Conservation (phyloP, 2,797 vertebrate species). For the Coendou prehensilis region DNA sequence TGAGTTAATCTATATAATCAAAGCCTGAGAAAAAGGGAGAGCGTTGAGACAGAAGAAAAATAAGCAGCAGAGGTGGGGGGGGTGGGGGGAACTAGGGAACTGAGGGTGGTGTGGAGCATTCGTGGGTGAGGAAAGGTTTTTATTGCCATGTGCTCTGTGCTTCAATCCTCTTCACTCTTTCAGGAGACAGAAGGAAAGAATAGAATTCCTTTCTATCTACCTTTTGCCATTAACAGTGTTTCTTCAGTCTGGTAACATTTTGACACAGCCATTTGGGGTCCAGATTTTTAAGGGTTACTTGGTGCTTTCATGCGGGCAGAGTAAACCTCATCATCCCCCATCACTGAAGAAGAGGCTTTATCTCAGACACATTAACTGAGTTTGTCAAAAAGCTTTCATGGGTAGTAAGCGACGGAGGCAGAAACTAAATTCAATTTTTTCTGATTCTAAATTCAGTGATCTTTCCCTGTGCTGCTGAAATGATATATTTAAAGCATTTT, state of each 20-base stretch:
- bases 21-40: background rate
- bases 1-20: background rate
- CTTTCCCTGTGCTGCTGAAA: background rate
- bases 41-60: background rate
- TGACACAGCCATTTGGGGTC: background rate
- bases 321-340: background rate
- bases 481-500: background rate
- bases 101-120: background rate
- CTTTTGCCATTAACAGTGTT: background rate
- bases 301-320: background rate
- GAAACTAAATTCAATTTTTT: background rate
- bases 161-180: background rate
- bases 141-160: rapidly evolving
- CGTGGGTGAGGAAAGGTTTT: background rate
- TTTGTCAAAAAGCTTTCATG: background rate
- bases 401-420: background rate
- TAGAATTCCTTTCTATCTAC: background rate
- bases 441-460: constrained; percentile 28
- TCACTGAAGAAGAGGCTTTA: background rate
- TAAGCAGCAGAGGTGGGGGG: too few species aligned
- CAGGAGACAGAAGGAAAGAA: background rate
- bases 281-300: background rate
- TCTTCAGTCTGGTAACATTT: background rate
- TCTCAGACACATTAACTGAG: background rate
- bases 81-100: background rate